Base-by-base conservation (phyloP, 2,888 invertebrate genomes). In the Athalia rosae region DNA sequence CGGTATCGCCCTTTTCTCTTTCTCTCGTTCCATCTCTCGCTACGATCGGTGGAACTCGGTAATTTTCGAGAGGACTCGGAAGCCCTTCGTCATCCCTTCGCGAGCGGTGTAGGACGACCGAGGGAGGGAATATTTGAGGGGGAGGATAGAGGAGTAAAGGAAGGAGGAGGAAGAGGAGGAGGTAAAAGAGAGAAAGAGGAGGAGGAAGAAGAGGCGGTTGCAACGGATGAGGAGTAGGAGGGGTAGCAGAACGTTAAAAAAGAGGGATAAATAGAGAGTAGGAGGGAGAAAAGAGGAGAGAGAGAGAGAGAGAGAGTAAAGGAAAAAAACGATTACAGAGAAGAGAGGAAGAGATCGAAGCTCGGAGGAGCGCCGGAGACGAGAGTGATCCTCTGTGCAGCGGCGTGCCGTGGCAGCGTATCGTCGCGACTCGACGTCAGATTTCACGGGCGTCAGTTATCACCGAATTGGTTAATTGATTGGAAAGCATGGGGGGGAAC, bases 401-500 rank as follows among this genome's bases (percentile, higher is more conserved):
- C 15, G 15, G 43, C 71, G 71, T 45, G 50, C 4, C 9, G 56
- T 56, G 7, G 48, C n/a, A 28, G 48, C 62, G 67, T 53, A 50
- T 67, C 67, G 67, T 67, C 67, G 67, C 67, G 67, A 67, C 67
- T 67, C 67, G 50, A 67, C 67, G 50, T 85, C 76, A 76, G 83
- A 85, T 86, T 85, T 86, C 84, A 85, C 81, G 85, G 80, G 79
- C 81, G 84, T 86, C 85, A 82, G 83, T 85, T 83, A 82, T 81
- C 80, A 73, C 62, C 74, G 81, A 79, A 83, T 84, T 82, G 81
- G 79, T 79, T 84, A 85, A 85, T 85, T 82, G 84, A 82, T 81
- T 78, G 79, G 79, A 80, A 74, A 62, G 69, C 61, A 59, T 59
- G 15, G 41, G 45, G 41, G 45, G 58, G 4, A 15, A 28, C 50